Conservation (phyloP, 2,113 vertebrate genomes). For the Microtus pennsylvanicus region DNA sequence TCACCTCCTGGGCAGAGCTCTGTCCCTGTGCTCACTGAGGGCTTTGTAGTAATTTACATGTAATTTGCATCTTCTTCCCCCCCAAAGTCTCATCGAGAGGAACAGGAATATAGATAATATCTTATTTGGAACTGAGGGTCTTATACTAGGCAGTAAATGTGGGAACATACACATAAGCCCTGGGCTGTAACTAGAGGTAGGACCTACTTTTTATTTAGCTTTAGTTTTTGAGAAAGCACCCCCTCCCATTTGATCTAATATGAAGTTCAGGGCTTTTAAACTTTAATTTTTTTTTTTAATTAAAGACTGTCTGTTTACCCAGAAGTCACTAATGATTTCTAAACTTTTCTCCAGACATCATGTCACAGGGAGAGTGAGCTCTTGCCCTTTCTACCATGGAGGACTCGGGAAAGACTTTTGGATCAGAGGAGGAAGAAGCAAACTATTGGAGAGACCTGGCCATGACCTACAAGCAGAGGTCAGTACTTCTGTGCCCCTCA, state of each 20-base stretch:
- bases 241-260: background rate
- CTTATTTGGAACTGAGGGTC: background rate
- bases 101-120: background rate
- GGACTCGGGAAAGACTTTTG: conserved; percentile 88
- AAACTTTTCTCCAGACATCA: conserved; percentile 65
- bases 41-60: background rate
- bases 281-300: background rate
- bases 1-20: background rate
- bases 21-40: background rate
- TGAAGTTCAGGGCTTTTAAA: background rate
- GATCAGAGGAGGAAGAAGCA: conserved; percentile 92
- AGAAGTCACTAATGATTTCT: background rate
- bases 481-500: conserved; percentile 34
- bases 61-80: background rate
- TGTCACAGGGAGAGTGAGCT: conserved; percentile 74
- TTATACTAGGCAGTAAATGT: background rate
- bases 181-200: background rate
- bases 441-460: conserved; percentile 95
- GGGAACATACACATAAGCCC: no score
- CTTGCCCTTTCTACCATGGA: conserved; percentile 87
- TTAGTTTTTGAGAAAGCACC: background rate
- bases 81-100: background rate
- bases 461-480: conserved; percentile 93
- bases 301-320: background rate
- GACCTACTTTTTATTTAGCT: conserved; percentile 26